These are phyloP conservation scores for Chironomus riparius DNA, from an alignment of 2,888 invertebrate genomes.

Conservation along the genomic window DNA sequence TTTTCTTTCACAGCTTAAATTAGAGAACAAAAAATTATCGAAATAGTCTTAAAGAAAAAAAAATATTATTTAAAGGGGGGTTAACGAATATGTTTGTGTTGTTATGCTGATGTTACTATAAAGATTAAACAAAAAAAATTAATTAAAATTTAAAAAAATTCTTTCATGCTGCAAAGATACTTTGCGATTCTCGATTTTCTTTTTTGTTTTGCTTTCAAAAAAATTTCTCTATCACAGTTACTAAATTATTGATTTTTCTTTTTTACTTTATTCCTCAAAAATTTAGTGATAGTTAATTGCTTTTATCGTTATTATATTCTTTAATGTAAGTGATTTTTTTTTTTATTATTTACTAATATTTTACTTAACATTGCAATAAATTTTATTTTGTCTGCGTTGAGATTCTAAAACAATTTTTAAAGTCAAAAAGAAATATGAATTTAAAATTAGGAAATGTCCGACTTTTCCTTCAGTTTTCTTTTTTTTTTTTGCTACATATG, in stretches of 20 bases:
- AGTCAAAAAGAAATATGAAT: too few species aligned
- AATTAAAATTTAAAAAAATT: background rate
- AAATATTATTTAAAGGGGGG: too few species aligned
- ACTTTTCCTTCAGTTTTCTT: too few species aligned
- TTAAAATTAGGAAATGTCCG: too few species aligned
- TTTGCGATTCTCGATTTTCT: background rate
- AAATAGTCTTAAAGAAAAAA: too few species aligned
- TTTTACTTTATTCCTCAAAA: background rate
- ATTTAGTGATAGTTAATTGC: constrained; percentile 1
- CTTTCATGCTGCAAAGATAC: constrained; percentile 1
- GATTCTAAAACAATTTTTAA: too few species aligned
- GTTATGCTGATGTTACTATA: background rate
- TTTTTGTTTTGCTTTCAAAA: background rate
- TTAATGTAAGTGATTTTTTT: too few species aligned
- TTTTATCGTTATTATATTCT: background rate
- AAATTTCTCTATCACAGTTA: constrained; percentile 1
- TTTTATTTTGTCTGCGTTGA: too few species aligned
- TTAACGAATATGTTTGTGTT: background rate
- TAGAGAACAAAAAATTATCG: background rate
- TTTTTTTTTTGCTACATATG: too few species aligned
- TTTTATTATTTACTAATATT: too few species aligned
- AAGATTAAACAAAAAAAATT: background rate
- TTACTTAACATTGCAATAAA: too few species aligned
- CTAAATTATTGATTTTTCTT: background rate
- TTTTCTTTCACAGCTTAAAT: background rate